Evolutionary conservation across 2,113 vertebrate species (phyloP).

Genomic region (Oreochromis spilurus): DNA sequence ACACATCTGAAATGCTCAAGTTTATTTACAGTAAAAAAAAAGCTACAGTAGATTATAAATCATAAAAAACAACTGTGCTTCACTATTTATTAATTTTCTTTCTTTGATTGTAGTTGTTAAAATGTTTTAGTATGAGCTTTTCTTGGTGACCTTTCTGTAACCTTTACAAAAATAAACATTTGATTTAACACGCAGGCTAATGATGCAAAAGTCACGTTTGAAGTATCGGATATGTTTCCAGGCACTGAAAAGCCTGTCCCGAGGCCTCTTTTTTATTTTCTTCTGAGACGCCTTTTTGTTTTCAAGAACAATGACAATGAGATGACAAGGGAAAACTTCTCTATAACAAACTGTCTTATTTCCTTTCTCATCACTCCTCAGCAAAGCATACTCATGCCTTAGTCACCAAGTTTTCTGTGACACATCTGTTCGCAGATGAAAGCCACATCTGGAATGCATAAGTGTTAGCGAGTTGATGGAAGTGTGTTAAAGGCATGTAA

Average conservation of each 20-base stretch:
- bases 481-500: conserved; percentile 26
- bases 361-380: background rate
- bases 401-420: conserved; percentile 4
- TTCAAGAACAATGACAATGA: conserved; percentile 7
- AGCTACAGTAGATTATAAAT: background rate
- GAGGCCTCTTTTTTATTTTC: conserved; percentile 5
- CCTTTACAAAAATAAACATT: conserved; percentile 23
- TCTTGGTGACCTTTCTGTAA: background rate
- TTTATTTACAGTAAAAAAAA: background rate
- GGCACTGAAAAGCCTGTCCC: conserved; percentile 1
- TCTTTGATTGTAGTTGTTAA: background rate
- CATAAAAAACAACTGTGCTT: background rate
- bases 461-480: background rate
- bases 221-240: background rate
- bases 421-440: conserved; percentile 25
- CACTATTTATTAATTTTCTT: background rate
- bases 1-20: background rate
- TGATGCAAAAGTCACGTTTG: background rate
- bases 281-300: background rate
- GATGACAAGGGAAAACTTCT: background rate
- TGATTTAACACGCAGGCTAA: background rate
- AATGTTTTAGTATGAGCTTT: background rate
- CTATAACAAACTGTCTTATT: conserved; percentile 1
- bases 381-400: background rate
- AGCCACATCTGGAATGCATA: conserved; percentile 64